Percentiles rank a stretch among this genome's conserved stretches.
Evolutionary conservation across 2,113 vertebrate genomes (phyloP).

Genomic region (Lophotis ruficrista): DNA sequence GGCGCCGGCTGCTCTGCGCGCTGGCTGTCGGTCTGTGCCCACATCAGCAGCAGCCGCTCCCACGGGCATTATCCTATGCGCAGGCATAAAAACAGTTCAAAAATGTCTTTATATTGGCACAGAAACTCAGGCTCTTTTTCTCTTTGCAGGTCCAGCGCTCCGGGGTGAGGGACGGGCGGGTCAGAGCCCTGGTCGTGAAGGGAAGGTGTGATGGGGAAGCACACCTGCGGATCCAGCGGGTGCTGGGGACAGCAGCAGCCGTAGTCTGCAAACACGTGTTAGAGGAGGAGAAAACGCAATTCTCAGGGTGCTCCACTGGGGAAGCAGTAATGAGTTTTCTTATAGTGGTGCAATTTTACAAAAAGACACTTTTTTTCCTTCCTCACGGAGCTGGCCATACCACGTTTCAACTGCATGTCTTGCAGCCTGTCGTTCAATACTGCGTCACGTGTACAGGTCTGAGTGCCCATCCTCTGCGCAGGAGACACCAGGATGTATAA

Average conservation of each 20-base stretch:
- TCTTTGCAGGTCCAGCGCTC: accelerated
- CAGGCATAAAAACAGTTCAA: background rate
- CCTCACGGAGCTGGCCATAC: background rate
- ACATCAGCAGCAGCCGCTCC: background rate
- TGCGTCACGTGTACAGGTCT: too few relatives aligned
- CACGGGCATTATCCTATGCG: accelerated
- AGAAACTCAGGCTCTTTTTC: background rate
- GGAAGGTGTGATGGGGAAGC: background rate
- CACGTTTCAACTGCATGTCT: background rate
- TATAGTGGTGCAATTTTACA: background rate
- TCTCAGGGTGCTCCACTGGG: background rate
- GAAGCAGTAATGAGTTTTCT: background rate
- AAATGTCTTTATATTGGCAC: background rate
- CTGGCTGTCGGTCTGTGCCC: background rate
- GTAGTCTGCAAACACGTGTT: background rate
- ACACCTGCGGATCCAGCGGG: accelerated
- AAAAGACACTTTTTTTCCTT: background rate
- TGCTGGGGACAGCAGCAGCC: background rate
- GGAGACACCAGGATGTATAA: background rate
- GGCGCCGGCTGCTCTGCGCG: background rate
- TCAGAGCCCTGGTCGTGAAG: background rate
- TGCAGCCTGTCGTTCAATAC: background rate
- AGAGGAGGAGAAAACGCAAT: background rate
- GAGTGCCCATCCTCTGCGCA: background rate
- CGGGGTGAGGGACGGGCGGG: background rate